These are phyloP conservation scores for Camelus dromedarius DNA, from an alignment of 2,113 vertebrate species.

Conservation along the genomic window DNA sequence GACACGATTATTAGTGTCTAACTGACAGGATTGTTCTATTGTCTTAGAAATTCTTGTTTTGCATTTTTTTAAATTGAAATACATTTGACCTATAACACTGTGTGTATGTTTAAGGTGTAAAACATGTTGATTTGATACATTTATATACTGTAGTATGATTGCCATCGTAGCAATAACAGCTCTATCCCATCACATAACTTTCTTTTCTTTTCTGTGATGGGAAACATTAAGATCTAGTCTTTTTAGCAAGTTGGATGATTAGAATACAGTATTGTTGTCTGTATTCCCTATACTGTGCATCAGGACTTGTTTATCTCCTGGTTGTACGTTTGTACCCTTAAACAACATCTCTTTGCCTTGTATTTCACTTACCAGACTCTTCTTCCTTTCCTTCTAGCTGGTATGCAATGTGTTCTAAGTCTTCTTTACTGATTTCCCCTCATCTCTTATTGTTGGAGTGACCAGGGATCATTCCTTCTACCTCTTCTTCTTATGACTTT, in stretches of 20 bases:
- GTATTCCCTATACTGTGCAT: not conserved
- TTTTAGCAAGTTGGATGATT: not conserved
- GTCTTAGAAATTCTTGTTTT: not conserved
- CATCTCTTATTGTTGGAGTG: not conserved
- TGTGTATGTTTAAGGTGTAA: not conserved
- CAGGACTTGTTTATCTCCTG: not conserved
- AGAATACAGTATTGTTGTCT: not conserved
- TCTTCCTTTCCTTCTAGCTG: not conserved
- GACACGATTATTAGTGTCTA: not conserved
- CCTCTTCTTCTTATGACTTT: not conserved
- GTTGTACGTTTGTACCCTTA: not conserved
- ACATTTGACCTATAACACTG: not conserved
- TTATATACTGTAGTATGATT: not conserved
- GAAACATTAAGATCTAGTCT: not conserved
- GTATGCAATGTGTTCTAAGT: not conserved
- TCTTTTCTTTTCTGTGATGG: not conserved
- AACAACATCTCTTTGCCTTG: not conserved
- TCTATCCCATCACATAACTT: not conserved
- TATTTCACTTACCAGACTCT: not conserved
- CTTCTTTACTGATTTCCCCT: not conserved
- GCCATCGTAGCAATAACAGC: not conserved
- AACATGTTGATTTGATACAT: not conserved
- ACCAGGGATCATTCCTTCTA: not conserved
- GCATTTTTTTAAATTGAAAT: not conserved
- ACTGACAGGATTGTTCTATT: not conserved